phyloP scores from a whole-genome alignment of 2,888 invertebrate species.

The Sarcophaga subvicina region DNA sequence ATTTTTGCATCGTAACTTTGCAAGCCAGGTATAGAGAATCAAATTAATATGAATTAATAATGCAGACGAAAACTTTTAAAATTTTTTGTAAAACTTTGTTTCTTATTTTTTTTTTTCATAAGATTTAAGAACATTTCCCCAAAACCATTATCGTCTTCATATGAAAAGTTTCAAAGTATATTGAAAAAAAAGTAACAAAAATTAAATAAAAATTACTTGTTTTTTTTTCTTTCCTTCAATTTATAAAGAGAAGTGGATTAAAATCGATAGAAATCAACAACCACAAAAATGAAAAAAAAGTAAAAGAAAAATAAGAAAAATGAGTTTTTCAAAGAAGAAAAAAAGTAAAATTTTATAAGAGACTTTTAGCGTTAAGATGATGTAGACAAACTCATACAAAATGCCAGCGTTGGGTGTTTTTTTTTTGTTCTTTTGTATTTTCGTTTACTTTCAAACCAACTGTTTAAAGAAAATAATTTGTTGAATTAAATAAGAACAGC shows the following conservation, averaged over 20 bases:
- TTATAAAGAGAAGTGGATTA: constrained; percentile 24
- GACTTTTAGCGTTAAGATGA: not conserved
- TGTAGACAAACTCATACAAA: not conserved
- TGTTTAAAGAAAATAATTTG: constrained; percentile 62
- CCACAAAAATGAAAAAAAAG: constrained; percentile 8
- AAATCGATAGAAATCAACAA: constrained; percentile 55
- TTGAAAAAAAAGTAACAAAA: constrained; percentile 1
- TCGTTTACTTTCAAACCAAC: constrained; percentile 17
- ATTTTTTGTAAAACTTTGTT: too few species aligned
- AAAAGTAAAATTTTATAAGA: too few species aligned
- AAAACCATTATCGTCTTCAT: too few species aligned
- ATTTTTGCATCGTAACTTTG: too few species aligned
- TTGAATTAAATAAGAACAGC: constrained; percentile 48
- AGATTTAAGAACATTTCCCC: too few species aligned
- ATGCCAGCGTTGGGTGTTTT: too few species aligned
- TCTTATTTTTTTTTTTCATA: too few species aligned
- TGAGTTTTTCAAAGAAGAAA: not conserved
- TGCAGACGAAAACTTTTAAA: too few species aligned
- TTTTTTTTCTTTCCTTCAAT: not conserved
- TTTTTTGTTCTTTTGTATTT: not conserved
- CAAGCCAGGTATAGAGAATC: too few species aligned
- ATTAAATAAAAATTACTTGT: constrained; percentile 25
- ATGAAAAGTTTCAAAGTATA: too few species aligned
- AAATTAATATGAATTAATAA: not conserved
- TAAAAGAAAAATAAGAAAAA: not conserved